Base-by-base conservation (phyloP, 2,797 vertebrate genomes). In the Oceanodroma leucorhoa region DNA sequence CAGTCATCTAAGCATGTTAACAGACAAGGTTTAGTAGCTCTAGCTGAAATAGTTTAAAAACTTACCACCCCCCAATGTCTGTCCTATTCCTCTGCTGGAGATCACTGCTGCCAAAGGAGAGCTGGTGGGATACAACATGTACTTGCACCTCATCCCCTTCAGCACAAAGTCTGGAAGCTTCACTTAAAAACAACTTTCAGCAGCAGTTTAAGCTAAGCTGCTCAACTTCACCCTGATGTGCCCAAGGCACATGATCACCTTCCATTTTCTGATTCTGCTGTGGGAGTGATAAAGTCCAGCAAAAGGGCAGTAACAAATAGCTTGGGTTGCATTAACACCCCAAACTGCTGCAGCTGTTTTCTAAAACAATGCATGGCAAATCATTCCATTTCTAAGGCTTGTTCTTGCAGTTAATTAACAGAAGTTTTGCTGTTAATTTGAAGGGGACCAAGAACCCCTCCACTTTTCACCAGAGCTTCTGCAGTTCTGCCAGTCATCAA, bases 101-200 rank as follows among this genome's bases (percentile, higher is more conserved):
- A 84, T 64, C 55, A 73, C 11, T 87, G 92, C 93, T 93, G 94
- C 92, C 96, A 95, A 89, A 92, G 71, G 90, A 90, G 86, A 87
- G 83, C 51, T 96, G 86, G 62, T 95, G 92, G 95, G 95, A 97
- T 87, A 83, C 16, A 92, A 87, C 3, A 0, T 89, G 88, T 79
- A 70, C 88, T 96, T 89, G 83, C 83, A 94, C 93, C 93, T 96
- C 94, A 95, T 92, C 81, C 43, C 51, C 96, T 95, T 93, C 92
- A 90, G 92, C 88, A 90, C 55, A 90, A 90, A 95, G 75, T 79
- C 90, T 95, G 93, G 94, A 92, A 95, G 92, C 81, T 97, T 79
- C 81, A 58, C 92, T 93, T 87, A 84, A 94, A 90, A 95, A 84
- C 71, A 95, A 43, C 81, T 92, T 90, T 55, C 88, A 84, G 71